These are phyloP conservation scores for Phoeniculus purpureus DNA, from an alignment of 2,797 vertebrate genomes.

Conservation along the genomic window DNA sequence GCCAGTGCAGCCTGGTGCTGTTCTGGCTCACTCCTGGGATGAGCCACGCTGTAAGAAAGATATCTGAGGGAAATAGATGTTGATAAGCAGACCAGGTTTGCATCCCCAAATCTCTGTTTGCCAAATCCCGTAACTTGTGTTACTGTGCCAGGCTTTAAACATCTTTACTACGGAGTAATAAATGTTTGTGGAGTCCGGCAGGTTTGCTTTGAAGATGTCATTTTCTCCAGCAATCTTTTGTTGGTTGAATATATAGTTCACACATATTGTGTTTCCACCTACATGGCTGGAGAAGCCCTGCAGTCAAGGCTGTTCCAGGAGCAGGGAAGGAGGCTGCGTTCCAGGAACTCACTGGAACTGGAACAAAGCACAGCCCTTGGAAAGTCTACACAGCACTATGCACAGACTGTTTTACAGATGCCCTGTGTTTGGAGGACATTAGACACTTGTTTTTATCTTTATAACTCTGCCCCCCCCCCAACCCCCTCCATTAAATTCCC, in stretches of 20 bases:
- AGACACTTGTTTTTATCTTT: constrained; percentile 62
- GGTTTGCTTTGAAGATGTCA: constrained; percentile 39
- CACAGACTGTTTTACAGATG: constrained; percentile 67
- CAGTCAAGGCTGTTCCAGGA: constrained; percentile 66
- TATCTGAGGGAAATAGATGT: background rate
- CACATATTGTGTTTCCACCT: constrained; percentile 65
- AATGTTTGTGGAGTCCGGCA: background rate
- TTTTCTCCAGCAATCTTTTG: constrained; percentile 24
- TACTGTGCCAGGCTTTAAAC: constrained; percentile 46
- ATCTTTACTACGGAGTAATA: background rate
- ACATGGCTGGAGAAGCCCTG: constrained; percentile 61
- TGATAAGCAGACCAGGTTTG: constrained; percentile 8
- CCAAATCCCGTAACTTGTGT: background rate
- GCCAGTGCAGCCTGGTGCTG: background rate
- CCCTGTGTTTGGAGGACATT: constrained; percentile 51
- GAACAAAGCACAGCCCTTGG: constrained; percentile 75
- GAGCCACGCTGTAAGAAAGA: background rate
- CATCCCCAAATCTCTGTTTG: background rate
- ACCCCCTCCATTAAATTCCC: background rate
- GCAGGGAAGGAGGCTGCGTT: constrained; percentile 67
- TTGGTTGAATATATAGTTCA: background rate
- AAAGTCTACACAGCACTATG: constrained; percentile 58
- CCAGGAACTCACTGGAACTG: constrained; percentile 72
- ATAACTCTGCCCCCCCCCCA: background rate
- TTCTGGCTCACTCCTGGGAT: background rate